Base-by-base conservation (phyloP, 2,888 invertebrate genomes). In the Idaea aversata region DNA sequence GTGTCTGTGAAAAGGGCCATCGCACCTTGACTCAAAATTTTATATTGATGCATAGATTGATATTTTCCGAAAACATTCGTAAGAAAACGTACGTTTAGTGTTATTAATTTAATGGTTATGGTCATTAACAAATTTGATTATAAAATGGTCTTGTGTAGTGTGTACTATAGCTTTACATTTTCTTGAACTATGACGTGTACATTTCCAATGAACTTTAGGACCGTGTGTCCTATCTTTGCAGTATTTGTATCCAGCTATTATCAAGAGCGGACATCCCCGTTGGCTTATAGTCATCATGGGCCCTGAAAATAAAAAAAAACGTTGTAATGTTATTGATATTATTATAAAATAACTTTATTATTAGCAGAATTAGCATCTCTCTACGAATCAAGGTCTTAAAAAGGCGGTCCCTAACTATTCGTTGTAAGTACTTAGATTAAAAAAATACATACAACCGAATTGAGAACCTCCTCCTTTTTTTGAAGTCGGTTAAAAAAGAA, bases 161-260 rank as follows among this genome's bases (percentile, higher is more conserved):
- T 73, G 70, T 10, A 78, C 15, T 6, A 66, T 67, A 3, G 81
- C 79, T 57, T 60, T 71, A 58, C 80, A 81, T 5, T 73, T 72
- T n/a, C 15, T 36, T 0, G 34, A 57, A 0, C 25, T 15, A 16
- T 77, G 71, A 0, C 76, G 58, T 25, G 59, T 35, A 38, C 69
- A 67, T 15, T 60, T 61, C 66, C 67, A 65, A 15, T 65, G 38
- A 1, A 25, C 61, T 38, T 69, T 67, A 5, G 36, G 3, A 4
- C 66, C 66, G 0, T 25, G 25, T 25, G 25, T 25, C 25, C 25
- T 25, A 25, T 25, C 25, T 25, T 25, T 25, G 25, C 25, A 25
- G 25, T 25, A 25, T 59, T 58, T 66, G 47, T 4, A 15, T 5
- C 66, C 66, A 5, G 38, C 16, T 15, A 61, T 15, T 57, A 66